These are phyloP conservation scores for Palythoa grandiflora DNA, from an alignment of 92 coral and sea anemone genomes.

Conservation along the genomic window DNA sequence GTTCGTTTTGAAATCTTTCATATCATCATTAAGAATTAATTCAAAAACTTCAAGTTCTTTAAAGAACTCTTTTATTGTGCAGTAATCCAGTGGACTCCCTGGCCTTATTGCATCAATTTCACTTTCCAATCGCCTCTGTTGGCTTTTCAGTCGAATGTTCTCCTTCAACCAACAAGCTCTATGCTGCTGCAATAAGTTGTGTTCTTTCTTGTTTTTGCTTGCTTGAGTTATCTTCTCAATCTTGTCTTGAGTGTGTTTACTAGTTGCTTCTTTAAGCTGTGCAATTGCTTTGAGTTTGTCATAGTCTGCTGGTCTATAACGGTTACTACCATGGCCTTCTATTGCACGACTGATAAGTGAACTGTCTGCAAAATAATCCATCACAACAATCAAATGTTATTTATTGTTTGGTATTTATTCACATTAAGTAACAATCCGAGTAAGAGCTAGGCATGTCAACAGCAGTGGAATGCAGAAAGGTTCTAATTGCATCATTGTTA, in stretches of 20 bases:
- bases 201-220: constrained; percentile 88
- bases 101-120: constrained; percentile 84
- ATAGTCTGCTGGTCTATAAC: constrained; percentile 87
- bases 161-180: constrained; percentile 95
- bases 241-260: constrained; percentile 81
- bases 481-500: no score
- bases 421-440: no score
- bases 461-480: no score
- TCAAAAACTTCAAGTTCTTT: constrained; percentile 86
- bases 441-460: no score
- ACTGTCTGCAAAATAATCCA: constrained; percentile 72
- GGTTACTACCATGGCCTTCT: constrained; percentile 83
- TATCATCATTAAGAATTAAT: constrained; percentile 79
- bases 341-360: constrained; percentile 85
- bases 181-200: constrained; percentile 87
- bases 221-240: constrained; percentile 85
- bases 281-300: constrained; percentile 96
- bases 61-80: constrained; percentile 82
- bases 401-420: no score
- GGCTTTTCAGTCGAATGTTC: constrained; percentile 78
- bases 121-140: constrained; percentile 73
- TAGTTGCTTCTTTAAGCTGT: constrained; percentile 88
- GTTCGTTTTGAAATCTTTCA: constrained; percentile 76
- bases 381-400: background rate
- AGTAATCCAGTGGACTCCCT: constrained; percentile 81